Evolutionary conservation across 2,888 invertebrate species (phyloP), one percentile per base, ranked within the genome.

Genomic region (Eupithecia tripunctaria): DNA sequence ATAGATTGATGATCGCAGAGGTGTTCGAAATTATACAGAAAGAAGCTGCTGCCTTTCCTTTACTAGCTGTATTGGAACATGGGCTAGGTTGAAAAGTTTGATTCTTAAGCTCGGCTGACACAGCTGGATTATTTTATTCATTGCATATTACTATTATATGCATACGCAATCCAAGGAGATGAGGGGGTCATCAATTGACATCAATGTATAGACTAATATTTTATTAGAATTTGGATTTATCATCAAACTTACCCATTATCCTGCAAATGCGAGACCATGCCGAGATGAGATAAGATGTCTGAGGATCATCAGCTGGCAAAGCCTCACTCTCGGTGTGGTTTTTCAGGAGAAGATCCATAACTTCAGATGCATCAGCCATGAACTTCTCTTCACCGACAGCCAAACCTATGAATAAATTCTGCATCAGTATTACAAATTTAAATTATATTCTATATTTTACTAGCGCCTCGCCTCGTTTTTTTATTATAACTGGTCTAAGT

Each of bases 211-310:
- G 18, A 7, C 18, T 6, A 6, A 43, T 7, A 1, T 5, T 41
- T 41, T 41, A 15, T 41, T 41, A 12, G 8, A 36, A 38, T 38
- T 8, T 36, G 10, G 6, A 18, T n/a, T 43, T 43, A 43, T 8
- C 2, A 56, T 25, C 14, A 25, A 56, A 60, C 59, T 29, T 83
- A 94, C 94, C 94, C 90, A 99, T 95, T 83, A 99, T 97, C 92
- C 99, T 99, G 94, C 99, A 99, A 91, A 99, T 99, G 80, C 99
- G 96, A 0, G 99, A 99, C 99, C 99, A 99, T 0, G 99, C 99
- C 0, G 99, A 98, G 81, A 99, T 99, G 89, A 99, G 96, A 92
- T 99, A 99, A 15, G 98, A 98, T 32, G 99, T 97, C 92, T 99
- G 99, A 1, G 99, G 99, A 92, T 99, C 99, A 86, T 99, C 99